Evolutionary conservation across 2,113 vertebrate genomes (phyloP).

Genomic region (Propithecus coquereli): DNA sequence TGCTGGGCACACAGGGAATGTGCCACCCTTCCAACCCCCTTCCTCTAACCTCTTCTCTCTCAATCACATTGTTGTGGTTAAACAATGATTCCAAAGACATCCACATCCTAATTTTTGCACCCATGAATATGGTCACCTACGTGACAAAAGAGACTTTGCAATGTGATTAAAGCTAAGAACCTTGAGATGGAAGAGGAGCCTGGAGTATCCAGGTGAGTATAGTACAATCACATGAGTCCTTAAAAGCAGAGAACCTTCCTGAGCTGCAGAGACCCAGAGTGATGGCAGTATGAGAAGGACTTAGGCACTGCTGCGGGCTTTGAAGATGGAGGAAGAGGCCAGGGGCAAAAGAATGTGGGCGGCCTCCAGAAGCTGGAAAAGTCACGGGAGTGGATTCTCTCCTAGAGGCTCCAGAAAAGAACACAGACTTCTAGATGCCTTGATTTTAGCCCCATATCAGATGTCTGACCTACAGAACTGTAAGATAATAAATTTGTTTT

Average conservation of each 20-base stretch:
- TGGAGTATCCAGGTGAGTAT: neutral
- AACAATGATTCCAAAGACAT: neutral
- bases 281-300: neutral
- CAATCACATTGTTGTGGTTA: neutral
- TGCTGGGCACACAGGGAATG: neutral
- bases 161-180: neutral
- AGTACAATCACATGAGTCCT: neutral
- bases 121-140: neutral
- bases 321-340: neutral
- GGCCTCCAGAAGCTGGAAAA: neutral
- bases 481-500: neutral
- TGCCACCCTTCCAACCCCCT: neutral
- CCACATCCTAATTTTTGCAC: neutral
- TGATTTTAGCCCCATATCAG: neutral
- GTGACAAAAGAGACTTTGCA: neutral
- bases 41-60: neutral
- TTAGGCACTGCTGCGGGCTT: neutral
- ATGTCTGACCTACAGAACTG: neutral
- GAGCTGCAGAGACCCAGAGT: neutral
- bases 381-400: neutral
- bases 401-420: neutral
- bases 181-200: neutral
- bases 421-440: neutral
- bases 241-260: neutral
- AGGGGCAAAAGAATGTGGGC: neutral